phyloP scores from a whole-genome alignment of 2,888 invertebrate genomes.

The Omphaloscelis lunosa region DNA sequence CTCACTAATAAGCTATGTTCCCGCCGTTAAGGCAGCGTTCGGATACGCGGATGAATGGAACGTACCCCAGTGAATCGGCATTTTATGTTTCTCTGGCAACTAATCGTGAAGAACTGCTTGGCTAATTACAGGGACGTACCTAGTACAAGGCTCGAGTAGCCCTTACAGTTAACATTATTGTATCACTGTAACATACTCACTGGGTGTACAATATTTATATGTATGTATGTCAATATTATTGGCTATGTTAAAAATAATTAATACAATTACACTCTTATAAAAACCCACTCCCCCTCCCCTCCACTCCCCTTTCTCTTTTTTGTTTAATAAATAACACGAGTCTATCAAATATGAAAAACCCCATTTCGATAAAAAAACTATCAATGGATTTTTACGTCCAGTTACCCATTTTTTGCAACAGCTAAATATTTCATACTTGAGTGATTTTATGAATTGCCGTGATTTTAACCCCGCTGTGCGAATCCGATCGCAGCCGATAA shows the following conservation, averaged over 20 bases:
- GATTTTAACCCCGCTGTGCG: slow-evolving; percentile 44
- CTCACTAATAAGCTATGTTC: slow-evolving; percentile 70
- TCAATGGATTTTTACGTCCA: slow-evolving; percentile 6
- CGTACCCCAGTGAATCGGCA: slow-evolving; percentile 48
- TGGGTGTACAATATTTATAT: no score
- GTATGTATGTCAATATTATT: no score
- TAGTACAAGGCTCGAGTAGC: neutral
- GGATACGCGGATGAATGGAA: slow-evolving; percentile 56
- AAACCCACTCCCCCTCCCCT: no score
- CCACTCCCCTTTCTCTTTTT: no score
- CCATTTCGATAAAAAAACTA: slow-evolving; percentile 1
- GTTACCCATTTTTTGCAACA: slow-evolving; percentile 12
- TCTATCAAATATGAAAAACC: neutral
- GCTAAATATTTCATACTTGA: neutral
- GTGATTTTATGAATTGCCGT: slow-evolving; percentile 12
- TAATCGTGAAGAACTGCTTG: neutral
- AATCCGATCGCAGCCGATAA: slow-evolving; percentile 11
- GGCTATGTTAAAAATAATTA: no score
- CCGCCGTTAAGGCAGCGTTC: slow-evolving; percentile 67
- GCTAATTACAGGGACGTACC: slow-evolving; percentile 10
- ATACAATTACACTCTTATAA: no score
- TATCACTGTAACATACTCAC: no score
- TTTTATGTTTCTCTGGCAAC: slow-evolving; percentile 29
- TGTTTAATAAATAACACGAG: neutral
- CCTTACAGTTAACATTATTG: no score